A percentile compares a stretch with the other conserved stretches of the same genome.
Evolutionary conservation across 2,888 invertebrate species (phyloP).

Genomic region (Sialis lutaria): DNA sequence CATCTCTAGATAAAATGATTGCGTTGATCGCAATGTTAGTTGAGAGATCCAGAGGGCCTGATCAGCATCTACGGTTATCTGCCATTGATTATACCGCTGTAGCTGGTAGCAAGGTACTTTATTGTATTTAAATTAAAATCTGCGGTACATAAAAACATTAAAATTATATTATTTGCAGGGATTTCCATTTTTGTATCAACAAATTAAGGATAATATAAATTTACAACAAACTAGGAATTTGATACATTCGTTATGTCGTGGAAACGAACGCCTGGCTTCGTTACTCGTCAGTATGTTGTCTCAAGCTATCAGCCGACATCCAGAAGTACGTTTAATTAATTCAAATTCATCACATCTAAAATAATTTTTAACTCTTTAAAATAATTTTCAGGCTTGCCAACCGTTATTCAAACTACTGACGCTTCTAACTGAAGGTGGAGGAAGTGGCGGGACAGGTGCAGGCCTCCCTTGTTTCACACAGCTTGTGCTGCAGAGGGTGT

Average conservation of each 20-base stretch:
- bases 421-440: constrained; percentile 57
- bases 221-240: constrained; percentile 80
- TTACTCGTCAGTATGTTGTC: constrained; percentile 83
- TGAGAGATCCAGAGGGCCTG: constrained; percentile 69
- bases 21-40: constrained; percentile 75
- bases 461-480: constrained; percentile 85
- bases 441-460: constrained; percentile 33
- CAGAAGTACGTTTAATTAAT: constrained; percentile 43
- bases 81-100: constrained; percentile 67
- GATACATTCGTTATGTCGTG: constrained; percentile 78
- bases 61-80: constrained; percentile 54
- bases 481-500: constrained; percentile 69
- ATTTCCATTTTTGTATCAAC: constrained; percentile 86
- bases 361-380: not conserved
- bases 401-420: constrained; percentile 87
- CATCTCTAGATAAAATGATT: constrained; percentile 90
- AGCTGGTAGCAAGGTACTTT: constrained; percentile 64
- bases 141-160: constrained; percentile 4
- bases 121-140: not conserved
- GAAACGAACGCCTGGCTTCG: constrained; percentile 77
- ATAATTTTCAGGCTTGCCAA: constrained; percentile 46
- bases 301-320: constrained; percentile 76
- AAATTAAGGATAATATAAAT: constrained; percentile 86
- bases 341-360: not conserved
- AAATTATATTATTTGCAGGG: constrained; percentile 34